These are phyloP conservation scores for Caenorhabditis inopinata DNA, from an alignment of 1,140 invertebrate genomes.

Conservation along the genomic window DNA sequence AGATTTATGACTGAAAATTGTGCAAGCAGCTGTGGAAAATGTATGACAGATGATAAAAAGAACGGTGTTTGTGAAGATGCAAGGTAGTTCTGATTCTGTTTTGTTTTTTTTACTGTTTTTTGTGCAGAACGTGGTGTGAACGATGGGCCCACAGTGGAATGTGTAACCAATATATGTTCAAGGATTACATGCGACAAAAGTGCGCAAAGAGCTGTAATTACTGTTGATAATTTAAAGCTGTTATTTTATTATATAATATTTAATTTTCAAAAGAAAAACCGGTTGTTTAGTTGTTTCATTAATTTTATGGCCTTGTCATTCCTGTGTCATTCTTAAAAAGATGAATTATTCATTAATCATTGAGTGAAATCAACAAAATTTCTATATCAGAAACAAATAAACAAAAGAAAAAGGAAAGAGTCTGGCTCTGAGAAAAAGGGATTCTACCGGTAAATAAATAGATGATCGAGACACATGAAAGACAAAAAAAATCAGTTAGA, in stretches of 20 bases:
- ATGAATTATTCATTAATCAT: no score
- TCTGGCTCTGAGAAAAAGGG: not conserved
- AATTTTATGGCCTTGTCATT: not conserved
- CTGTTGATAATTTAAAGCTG: conserved; percentile 39
- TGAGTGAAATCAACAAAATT: not conserved
- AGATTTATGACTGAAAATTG: conserved; percentile 58
- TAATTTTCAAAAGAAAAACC: conserved; percentile 15
- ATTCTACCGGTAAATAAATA: not conserved
- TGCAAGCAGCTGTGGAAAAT: conserved; percentile 51
- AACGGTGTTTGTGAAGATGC: conserved; percentile 45
- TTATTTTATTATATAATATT: not conserved
- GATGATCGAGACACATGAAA: not conserved
- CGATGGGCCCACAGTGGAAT: conserved; percentile 58
- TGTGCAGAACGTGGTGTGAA: conserved; percentile 53
- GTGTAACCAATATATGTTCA: conserved; percentile 54
- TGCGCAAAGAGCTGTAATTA: conserved; percentile 55
- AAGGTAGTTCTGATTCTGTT: not conserved
- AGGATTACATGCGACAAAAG: conserved; percentile 54
- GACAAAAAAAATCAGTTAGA: no score
- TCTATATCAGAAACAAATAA: not conserved
- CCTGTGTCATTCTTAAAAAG: not conserved
- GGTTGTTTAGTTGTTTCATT: conserved; percentile 21
- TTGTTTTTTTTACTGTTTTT: not conserved
- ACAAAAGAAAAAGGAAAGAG: not conserved
- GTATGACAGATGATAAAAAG: not conserved